Conservation (phyloP, 2,797 vertebrate species). For the Gallinago nigripennis region DNA sequence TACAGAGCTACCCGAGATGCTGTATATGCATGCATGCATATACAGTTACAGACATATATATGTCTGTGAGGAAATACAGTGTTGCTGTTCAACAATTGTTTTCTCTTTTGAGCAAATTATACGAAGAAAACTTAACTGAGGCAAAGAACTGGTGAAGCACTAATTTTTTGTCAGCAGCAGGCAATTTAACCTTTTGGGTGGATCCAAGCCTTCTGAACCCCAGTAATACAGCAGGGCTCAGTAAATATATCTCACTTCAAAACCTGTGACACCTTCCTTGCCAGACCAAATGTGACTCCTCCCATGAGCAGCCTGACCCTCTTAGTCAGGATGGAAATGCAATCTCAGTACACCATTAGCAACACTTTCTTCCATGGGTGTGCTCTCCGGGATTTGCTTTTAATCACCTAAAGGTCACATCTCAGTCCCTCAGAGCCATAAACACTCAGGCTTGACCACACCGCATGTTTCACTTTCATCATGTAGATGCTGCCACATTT, state of each 20-base stretch:
- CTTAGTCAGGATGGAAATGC: not conserved
- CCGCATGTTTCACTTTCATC: not conserved
- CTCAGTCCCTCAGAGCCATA: not conserved
- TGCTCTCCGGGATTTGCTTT: not conserved
- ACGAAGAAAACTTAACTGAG: not conserved
- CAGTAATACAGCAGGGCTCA: not conserved
- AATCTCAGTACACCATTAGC: not conserved
- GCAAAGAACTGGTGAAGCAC: not conserved
- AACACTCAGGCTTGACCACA: not conserved
- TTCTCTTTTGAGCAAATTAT: not conserved
- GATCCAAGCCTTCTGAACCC: not conserved
- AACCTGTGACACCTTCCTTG: not conserved
- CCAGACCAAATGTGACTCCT: not conserved
- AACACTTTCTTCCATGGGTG: not conserved
- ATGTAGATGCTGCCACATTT: not conserved
- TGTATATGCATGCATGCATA: not conserved
- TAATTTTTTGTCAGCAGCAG: not conserved
- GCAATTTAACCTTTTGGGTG: not conserved
- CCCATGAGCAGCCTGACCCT: not conserved
- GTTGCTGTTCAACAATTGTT: not conserved
- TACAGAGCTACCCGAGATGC: not conserved
- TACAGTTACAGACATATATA: not conserved
- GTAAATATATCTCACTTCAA: not conserved
- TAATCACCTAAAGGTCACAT: not conserved
- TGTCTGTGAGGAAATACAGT: not conserved